A percentile compares a stretch with the other conserved stretches of the same genome.
These are phyloP conservation scores for Glossophaga mutica DNA, from an alignment of 2,797 vertebrate genomes.

Conservation along the genomic window DNA sequence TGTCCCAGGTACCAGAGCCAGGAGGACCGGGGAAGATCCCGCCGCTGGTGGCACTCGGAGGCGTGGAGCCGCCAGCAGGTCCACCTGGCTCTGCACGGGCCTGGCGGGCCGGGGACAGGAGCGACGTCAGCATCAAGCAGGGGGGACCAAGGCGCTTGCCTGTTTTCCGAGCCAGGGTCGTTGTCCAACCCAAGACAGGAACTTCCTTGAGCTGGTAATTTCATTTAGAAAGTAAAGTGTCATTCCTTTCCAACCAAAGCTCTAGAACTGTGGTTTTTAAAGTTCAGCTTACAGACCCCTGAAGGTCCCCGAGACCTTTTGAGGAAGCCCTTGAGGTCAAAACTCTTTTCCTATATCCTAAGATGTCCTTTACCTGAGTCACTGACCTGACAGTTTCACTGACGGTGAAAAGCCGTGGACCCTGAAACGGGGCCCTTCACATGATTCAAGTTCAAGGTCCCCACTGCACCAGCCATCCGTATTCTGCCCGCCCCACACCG, in stretches of 20 bases:
- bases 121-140: rapidly evolving
- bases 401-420: not conserved
- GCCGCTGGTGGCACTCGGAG: rapidly evolving
- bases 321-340: not conserved
- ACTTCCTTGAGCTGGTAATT: not conserved
- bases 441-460: not conserved
- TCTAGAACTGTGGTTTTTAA: not conserved
- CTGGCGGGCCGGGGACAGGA: too few species aligned
- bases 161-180: not conserved
- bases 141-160: not conserved
- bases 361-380: not conserved
- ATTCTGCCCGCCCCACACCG: rapidly evolving
- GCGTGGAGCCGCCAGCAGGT: not conserved
- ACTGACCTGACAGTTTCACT: not conserved
- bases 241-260: not conserved
- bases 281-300: not conserved
- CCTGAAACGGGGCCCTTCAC: not conserved
- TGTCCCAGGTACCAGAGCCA: not conserved
- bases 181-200: not conserved
- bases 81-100: rapidly evolving
- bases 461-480: rapidly evolving
- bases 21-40: not conserved
- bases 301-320: not conserved
- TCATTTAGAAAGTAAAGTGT: not conserved
- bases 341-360: not conserved